Percentiles rank a stretch among this genome's conserved stretches.
These are phyloP conservation scores for Andrena camellia DNA, from an alignment of 2,888 invertebrate species.

Conservation along the genomic window DNA sequence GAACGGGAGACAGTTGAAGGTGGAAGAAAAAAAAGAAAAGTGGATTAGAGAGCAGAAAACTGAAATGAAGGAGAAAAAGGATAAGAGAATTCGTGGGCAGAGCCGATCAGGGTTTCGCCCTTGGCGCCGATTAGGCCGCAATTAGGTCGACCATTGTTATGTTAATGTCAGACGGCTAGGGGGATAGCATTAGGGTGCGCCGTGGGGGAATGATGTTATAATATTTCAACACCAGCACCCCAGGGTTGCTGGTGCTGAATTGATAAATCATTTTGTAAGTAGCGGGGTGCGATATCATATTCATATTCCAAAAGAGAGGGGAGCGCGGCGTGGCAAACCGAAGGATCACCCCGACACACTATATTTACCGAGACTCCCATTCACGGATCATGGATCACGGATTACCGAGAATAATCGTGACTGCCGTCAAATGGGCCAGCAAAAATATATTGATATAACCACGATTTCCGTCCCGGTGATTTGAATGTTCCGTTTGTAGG, in stretches of 20 bases:
- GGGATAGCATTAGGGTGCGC: conserved; percentile 82
- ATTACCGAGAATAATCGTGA: conserved; percentile 70
- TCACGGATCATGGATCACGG: conserved; percentile 72
- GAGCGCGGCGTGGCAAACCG: conserved; percentile 41
- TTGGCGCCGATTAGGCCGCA: conserved; percentile 82
- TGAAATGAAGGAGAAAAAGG: conserved; percentile 39
- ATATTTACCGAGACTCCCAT: conserved; percentile 68
- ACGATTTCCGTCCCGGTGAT: conserved; percentile 59
- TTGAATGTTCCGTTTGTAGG: conserved; percentile 45
- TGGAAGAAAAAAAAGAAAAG: background rate
- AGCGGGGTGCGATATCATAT: conserved; percentile 76
- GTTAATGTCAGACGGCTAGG: conserved; percentile 79
- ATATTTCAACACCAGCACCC: conserved; percentile 83
- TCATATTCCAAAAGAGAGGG: conserved; percentile 65
- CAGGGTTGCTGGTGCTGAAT: conserved; percentile 80
- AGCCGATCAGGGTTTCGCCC: conserved; percentile 71
- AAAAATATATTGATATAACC: conserved; percentile 47
- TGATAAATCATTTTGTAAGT: conserved; percentile 83
- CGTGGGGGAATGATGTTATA: conserved; percentile 82
- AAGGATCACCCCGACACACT: conserved; percentile 61
- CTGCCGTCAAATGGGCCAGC: conserved; percentile 66
- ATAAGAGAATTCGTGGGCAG: conserved; percentile 47
- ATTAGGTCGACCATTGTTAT: conserved; percentile 84
- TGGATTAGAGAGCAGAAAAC: background rate
- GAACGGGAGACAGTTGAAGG: conserved; percentile 2